Base-by-base conservation (phyloP, 53 echinoderm and acorn worm genomes). In the Temnopleurus reevesii region DNA sequence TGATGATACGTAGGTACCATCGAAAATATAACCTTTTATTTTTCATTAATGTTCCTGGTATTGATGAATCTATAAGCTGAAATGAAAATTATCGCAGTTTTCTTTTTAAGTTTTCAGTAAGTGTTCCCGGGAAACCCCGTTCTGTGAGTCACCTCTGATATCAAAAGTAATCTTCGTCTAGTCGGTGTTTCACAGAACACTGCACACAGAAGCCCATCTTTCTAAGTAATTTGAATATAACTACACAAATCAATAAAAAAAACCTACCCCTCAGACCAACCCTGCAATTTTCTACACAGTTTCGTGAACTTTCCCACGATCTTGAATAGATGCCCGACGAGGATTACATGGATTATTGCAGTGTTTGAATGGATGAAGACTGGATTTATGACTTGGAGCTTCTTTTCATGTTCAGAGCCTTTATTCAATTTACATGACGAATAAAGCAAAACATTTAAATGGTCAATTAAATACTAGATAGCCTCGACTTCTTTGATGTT, bases 261-360 rank as follows among this genome's bases (percentile, higher is more conserved):
- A 17, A 0, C 3, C 0, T 33, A 12, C 15, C 33, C 17, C 64
- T 60, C 41, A 1, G 59, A 35, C 41, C 21, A 21, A 2, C 41
- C 41, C n/a, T 38, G 71, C 71, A 41, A 71, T 38, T 41, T 41
- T 23, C 35, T 19, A n/a, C 19, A 1, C 36, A 8, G 3, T 41
- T 71, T 71, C 38, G 71, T 2, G 13, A 41, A 36, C 71, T 71
- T 71, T 71, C 71, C 23, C 71, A 71, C 71, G 43, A 38, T 71
- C 71, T 41, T 71, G 23, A 71, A 71, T 71, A 71, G 38, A 21
- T n/a, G 3, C 21, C 3, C n/a, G 71, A 41, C 38, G 10, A 19
- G 38, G 71, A 71, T 38, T 43, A 71, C 36, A 71, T 8, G 41
- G 21, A 38, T 71, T 38, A 71, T 71, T 71, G 23, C 43, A 71